These are phyloP conservation scores for Poeciliopsis gracilis DNA, from an alignment of 2,797 vertebrate genomes.

Conservation along the genomic window DNA sequence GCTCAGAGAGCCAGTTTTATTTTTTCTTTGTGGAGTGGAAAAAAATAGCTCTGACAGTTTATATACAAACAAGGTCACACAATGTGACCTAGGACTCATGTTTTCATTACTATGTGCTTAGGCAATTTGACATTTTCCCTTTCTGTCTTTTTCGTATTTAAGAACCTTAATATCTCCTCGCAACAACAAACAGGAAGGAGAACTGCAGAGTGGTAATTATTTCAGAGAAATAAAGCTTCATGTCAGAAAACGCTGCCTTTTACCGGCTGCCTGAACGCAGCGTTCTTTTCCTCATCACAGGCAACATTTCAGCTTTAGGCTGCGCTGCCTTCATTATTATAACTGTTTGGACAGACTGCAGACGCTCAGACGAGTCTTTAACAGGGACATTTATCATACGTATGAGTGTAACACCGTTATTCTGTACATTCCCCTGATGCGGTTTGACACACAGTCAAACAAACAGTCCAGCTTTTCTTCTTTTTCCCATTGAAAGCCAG, in stretches of 20 bases:
- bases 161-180: slow-evolving; percentile 20
- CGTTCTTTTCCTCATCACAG: slow-evolving; percentile 3
- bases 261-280: background rate
- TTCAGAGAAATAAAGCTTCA: slow-evolving; percentile 1
- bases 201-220: slow-evolving; percentile 20
- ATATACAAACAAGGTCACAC: slow-evolving; percentile 74
- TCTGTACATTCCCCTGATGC: slow-evolving; percentile 24
- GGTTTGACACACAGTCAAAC: slow-evolving; percentile 25
- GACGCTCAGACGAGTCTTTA: slow-evolving; percentile 17
- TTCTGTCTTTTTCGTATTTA: background rate
- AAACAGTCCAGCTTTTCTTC: slow-evolving; percentile 15
- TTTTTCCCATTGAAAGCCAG: slow-evolving; percentile 30
- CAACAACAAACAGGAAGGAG: background rate
- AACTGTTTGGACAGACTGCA: slow-evolving; percentile 29
- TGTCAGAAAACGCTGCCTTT: slow-evolving; percentile 10
- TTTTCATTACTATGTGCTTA: slow-evolving; percentile 46
- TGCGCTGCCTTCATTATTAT: slow-evolving; percentile 28
- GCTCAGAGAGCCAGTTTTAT: slow-evolving; percentile 46
- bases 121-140: slow-evolving; percentile 27
- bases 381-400: slow-evolving; percentile 22
- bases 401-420: slow-evolving; percentile 14
- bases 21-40: slow-evolving; percentile 56
- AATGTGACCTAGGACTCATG: slow-evolving; percentile 39
- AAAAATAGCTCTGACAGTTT: slow-evolving; percentile 73
- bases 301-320: slow-evolving; percentile 5